phyloP scores from a whole-genome alignment of 2,797 vertebrate genomes.

The Carduelis carduelis region DNA sequence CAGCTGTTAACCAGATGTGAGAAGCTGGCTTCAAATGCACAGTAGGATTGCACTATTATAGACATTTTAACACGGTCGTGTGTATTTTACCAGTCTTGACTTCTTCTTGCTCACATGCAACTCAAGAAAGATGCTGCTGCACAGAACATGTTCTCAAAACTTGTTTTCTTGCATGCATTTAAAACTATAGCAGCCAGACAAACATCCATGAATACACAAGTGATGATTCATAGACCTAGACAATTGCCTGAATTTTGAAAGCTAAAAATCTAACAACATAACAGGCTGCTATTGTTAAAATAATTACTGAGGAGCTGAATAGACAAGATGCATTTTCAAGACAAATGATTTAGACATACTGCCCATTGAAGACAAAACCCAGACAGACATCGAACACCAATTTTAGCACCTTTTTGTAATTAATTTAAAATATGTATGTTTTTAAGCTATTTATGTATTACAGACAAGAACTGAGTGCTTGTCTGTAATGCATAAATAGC shows the following conservation, averaged over 20 bases:
- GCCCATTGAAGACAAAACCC: neutral
- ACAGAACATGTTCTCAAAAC: neutral
- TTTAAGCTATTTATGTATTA: neutral
- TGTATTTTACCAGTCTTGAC: neutral
- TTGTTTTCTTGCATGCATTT: neutral
- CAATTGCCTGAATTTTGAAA: constrained; percentile 7
- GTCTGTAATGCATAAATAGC: no score
- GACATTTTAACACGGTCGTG: neutral
- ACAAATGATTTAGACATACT: neutral
- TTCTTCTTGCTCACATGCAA: neutral
- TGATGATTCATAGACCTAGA: neutral
- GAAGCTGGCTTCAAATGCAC: neutral
- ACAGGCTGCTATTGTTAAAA: neutral
- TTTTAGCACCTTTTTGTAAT: neutral
- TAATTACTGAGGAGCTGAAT: neutral
- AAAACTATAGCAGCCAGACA: neutral
- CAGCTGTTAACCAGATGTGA: neutral
- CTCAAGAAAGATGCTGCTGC: neutral
- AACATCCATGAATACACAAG: neutral
- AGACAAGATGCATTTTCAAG: neutral
- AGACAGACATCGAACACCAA: neutral
- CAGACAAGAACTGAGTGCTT: neutral
- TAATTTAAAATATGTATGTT: neutral
- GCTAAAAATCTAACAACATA: neutral
- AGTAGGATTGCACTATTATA: neutral